A percentile compares a stretch with the other conserved stretches of the same genome.
Evolutionary conservation across 2,888 invertebrate species (phyloP).

Genomic region (Megamerina dolium): DNA sequence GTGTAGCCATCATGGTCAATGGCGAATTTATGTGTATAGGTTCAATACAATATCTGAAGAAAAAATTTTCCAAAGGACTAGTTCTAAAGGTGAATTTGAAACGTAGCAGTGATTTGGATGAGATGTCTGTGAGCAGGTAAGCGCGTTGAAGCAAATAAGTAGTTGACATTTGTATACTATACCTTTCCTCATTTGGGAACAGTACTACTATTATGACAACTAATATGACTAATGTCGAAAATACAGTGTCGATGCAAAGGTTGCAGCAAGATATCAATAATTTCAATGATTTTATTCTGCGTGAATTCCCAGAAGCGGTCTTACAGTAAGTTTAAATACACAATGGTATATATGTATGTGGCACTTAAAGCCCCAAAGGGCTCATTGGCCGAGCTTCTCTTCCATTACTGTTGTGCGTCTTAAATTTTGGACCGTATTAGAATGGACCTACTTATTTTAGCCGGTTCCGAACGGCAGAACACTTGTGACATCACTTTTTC

Average conservation of each 20-base stretch:
- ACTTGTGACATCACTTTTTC: too few relatives aligned
- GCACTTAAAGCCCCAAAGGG: too few relatives aligned
- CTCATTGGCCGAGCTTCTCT: too few relatives aligned
- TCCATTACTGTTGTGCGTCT: too few relatives aligned
- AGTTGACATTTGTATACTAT: conserved; percentile 6
- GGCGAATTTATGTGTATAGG: conserved; percentile 70
- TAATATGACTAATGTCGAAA: conserved; percentile 19
- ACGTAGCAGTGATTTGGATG: conserved; percentile 18
- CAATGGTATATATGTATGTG: too few relatives aligned
- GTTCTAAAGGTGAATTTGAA: conserved; percentile 50
- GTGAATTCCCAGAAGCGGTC: conserved; percentile 33
- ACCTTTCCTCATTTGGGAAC: too few relatives aligned
- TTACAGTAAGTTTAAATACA: conserved; percentile 43
- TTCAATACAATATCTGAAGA: conserved; percentile 69
- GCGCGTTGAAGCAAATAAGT: conserved; percentile 3
- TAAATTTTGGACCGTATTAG: too few relatives aligned
- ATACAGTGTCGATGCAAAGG: conserved; percentile 19
- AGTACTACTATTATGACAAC: conserved; percentile 6
- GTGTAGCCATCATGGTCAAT: conserved; percentile 76
- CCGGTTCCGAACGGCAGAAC: too few relatives aligned
- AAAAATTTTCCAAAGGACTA: conserved; percentile 57
- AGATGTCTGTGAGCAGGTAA: conserved; percentile 16
- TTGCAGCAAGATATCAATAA: conserved; percentile 26
- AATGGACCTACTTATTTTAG: too few relatives aligned
- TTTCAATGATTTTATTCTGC: conserved; percentile 36